phyloP scores from a whole-genome alignment of 2,113 vertebrate genomes.

The Caranx ignobilis region DNA sequence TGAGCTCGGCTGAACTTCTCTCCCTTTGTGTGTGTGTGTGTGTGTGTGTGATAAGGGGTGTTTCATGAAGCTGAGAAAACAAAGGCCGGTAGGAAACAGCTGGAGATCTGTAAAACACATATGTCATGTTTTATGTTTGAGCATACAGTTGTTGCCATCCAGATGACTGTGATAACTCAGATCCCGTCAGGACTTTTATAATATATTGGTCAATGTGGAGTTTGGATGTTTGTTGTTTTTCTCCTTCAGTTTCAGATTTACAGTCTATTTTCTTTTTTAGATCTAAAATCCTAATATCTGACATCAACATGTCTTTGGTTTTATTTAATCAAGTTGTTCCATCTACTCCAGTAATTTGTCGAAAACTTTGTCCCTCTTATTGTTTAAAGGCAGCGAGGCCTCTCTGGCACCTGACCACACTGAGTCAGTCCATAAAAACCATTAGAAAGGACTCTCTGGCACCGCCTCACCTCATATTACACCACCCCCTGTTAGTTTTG shows the following conservation, averaged over 20 bases:
- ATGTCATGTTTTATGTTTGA: neutral
- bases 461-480: slow-evolving; percentile 21
- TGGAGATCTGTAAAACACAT: slow-evolving; percentile 14
- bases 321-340: neutral
- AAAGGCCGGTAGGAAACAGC: neutral
- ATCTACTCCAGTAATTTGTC: slow-evolving; percentile 1
- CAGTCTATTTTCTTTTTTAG: no score
- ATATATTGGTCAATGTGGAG: no score
- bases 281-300: neutral
- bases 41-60: neutral
- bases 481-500: slow-evolving; percentile 10
- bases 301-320: neutral
- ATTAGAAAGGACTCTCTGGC: slow-evolving; percentile 29
- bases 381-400: slow-evolving; percentile 4
- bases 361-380: neutral
- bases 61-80: neutral
- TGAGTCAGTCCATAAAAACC: neutral
- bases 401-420: slow-evolving; percentile 5
- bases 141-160: neutral
- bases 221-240: no score
- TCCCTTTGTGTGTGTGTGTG: no score
- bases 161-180: neutral
- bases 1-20: neutral
- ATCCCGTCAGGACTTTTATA: neutral
- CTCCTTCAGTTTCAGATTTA: no score